Evolutionary conservation across 2,797 vertebrate species (phyloP), one percentile per base, ranked within the genome.

Genomic region (Hoplostethus mediterraneus): DNA sequence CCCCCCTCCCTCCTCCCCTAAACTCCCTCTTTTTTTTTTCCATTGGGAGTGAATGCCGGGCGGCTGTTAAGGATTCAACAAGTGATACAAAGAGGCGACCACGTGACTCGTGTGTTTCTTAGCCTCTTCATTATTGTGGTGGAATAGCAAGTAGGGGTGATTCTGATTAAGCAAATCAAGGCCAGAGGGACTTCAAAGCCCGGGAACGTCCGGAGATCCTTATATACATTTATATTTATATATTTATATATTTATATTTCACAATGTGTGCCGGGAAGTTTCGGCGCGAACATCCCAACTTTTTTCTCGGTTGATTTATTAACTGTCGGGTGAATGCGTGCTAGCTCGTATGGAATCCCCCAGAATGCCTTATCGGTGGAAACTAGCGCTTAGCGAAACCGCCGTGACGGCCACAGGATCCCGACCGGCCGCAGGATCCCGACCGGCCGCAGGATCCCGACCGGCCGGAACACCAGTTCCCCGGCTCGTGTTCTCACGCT

Each of bases 61-160:
- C 84, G 87, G 89, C 90, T 93, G 90, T 92, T 89, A 85, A 84
- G 83, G 87, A 92, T 92, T 93, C 91, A 95, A 94, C 93, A 94
- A 92, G 93, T 93, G 92, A 90, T 87, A 93, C 90, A 94, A 93
- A 94, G 89, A 87, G 71, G 55, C 14, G 57, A 90, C 85, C 92
- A 94, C 86, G 87, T 93, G 93, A 93, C 90, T 78, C 5, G 82
- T 90, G 86, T 90, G 87, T 90, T 89, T 79, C 85, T 88, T 88
- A 84, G 87, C 84, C 85, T 92, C 90, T 87, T 92, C 84, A 89
- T 93, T 91, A 90, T 90, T 91, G 88, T 81, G 72, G 48, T 58
- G 84, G 90, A 92, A 94, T 91, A 92, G 66, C 81, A 93, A 93
- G 90, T 88, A 88, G 88, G 90, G 81, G 73, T 84, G 90, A 89